A percentile compares a stretch with the other conserved stretches of the same genome.
Conservation (phyloP, 2,797 vertebrate species). For the Phataginus tricuspis region DNA sequence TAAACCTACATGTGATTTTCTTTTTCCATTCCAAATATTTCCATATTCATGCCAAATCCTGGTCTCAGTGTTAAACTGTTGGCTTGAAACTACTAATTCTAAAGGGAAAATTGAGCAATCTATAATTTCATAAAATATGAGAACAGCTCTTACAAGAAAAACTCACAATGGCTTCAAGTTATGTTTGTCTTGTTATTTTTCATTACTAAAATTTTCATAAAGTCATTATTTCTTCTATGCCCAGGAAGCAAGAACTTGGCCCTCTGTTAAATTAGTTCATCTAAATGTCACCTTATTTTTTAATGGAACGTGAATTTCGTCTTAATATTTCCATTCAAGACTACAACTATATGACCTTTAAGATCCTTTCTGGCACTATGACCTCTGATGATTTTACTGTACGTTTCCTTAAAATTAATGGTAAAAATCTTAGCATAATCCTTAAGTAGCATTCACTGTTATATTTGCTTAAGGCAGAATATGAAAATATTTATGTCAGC, state of each 20-base stretch:
- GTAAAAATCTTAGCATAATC: constrained; percentile 37
- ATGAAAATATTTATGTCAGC: not conserved
- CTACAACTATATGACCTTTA: constrained; percentile 68
- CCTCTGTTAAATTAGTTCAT: constrained; percentile 57
- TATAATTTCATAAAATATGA: constrained; percentile 25
- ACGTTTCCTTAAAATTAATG: constrained; percentile 4
- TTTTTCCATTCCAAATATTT: constrained; percentile 18
- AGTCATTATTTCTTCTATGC: constrained; percentile 54
- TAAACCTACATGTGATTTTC: constrained; percentile 31
- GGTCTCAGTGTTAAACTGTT: constrained; percentile 26
- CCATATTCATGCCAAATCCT: not conserved
- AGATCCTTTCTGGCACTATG: constrained; percentile 6
- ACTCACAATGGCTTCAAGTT: not conserved
- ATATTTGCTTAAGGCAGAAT: not conserved
- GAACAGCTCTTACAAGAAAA: not conserved
- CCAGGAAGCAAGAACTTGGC: not conserved
- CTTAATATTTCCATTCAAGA: constrained; percentile 66
- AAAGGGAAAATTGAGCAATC: not conserved
- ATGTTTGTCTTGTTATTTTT: constrained; percentile 53
- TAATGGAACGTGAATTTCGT: constrained; percentile 60
- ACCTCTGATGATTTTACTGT: constrained; percentile 46
- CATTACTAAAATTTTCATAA: constrained; percentile 52
- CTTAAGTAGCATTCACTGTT: constrained; percentile 18
- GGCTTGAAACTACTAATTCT: constrained; percentile 10
- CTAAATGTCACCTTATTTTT: constrained; percentile 65